A percentile compares a stretch with the other conserved stretches of the same genome.
Evolutionary conservation across 2,888 invertebrate species (phyloP).

Genomic region (Nebria salina): DNA sequence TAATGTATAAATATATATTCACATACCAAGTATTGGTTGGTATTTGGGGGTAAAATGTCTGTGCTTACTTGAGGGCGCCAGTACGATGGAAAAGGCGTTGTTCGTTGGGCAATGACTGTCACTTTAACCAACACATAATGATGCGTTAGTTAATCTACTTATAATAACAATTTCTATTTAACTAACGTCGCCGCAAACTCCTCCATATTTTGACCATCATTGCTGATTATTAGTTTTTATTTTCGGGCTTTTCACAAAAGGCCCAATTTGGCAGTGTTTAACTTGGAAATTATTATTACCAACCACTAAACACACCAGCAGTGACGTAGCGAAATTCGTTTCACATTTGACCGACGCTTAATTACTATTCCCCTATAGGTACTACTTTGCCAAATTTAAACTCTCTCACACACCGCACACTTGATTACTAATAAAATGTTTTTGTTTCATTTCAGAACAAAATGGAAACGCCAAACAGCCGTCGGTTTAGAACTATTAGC

Average conservation of each 20-base stretch:
- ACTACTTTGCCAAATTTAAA: background rate
- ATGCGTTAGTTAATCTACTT: constrained; percentile 32
- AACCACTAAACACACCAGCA: background rate
- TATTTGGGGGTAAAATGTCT: background rate
- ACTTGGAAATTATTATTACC: background rate
- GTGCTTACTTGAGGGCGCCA: constrained; percentile 24
- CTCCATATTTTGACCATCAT: no score
- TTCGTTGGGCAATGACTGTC: constrained; percentile 29
- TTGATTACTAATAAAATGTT: background rate
- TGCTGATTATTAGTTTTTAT: background rate
- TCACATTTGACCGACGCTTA: background rate
- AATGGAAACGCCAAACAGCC: constrained; percentile 99
- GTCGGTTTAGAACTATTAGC: constrained; percentile 96
- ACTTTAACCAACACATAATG: constrained; percentile 12
- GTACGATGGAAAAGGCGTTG: constrained; percentile 4
- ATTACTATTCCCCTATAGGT: background rate
- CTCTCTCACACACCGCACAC: no score
- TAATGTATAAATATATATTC: no score
- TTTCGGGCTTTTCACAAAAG: background rate
- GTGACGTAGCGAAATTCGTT: background rate
- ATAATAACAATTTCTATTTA: constrained; percentile 27
- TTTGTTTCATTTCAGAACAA: constrained; percentile 77
- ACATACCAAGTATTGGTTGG: no score
- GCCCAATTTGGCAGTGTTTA: background rate
- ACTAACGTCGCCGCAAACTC: background rate